phyloP scores from a whole-genome alignment of 2,888 invertebrate species.

The Aleiodes alternator region DNA sequence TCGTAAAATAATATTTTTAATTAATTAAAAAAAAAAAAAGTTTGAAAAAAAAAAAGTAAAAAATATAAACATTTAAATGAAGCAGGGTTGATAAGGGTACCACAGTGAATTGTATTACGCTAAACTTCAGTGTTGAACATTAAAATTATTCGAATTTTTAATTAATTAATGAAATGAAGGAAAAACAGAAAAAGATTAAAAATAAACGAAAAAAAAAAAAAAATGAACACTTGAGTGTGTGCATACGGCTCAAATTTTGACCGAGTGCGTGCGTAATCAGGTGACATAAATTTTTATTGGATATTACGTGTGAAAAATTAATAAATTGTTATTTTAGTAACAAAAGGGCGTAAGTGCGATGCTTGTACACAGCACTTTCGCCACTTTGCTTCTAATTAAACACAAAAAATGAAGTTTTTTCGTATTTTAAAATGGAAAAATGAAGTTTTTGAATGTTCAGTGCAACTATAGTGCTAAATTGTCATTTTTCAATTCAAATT shows the following conservation, averaged over 20 bases:
- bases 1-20: neutral
- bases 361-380: no score
- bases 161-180: slow-evolving; percentile 9
- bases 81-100: slow-evolving; percentile 55
- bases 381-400: no score
- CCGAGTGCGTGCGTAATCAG: slow-evolving; percentile 51
- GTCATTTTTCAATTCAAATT: no score
- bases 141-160: slow-evolving; percentile 11
- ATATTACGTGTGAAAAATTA: slow-evolving; percentile 25
- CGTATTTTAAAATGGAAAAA: neutral
- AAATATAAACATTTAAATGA: slow-evolving; percentile 43
- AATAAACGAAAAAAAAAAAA: neutral
- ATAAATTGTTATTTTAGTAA: neutral
- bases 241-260: slow-evolving; percentile 37
- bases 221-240: slow-evolving; percentile 33
- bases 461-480: neutral
- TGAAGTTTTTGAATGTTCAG: slow-evolving; percentile 9
- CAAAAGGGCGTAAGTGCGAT: no score
- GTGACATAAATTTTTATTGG: slow-evolving; percentile 19
- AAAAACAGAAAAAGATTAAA: neutral
- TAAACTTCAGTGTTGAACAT: slow-evolving; percentile 43
- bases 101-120: slow-evolving; percentile 50
- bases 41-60: no score
- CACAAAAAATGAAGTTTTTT: no score
- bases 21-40: slow-evolving; percentile 36